Percentiles rank a stretch among this genome's conserved stretches.
These are phyloP conservation scores for Nomada ferruginata DNA, from an alignment of 2,888 invertebrate genomes.

Conservation along the genomic window DNA sequence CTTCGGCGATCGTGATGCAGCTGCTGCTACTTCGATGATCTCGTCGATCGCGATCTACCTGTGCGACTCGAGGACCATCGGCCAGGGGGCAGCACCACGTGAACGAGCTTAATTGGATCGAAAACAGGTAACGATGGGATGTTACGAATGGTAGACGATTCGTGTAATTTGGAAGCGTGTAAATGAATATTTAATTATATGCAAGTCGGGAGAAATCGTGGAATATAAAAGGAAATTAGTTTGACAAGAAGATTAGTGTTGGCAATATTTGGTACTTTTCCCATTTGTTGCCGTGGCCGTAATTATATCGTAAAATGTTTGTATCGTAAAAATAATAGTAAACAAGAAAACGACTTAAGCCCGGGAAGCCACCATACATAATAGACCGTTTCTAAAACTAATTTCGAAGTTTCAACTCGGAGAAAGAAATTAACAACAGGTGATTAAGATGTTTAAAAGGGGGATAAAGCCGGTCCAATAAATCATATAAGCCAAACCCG, in stretches of 20 bases:
- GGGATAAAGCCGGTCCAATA: background rate
- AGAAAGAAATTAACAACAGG: background rate
- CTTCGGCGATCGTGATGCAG: slow-evolving; percentile 66
- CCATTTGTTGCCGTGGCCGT: too few relatives aligned
- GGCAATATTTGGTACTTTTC: too few relatives aligned
- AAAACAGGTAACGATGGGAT: background rate
- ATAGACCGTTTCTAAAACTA: background rate
- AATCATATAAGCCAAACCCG: too few relatives aligned
- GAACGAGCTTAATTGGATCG: background rate
- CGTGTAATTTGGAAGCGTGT: background rate
- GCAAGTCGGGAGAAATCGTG: background rate
- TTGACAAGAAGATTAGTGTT: too few relatives aligned
- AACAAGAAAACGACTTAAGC: background rate
- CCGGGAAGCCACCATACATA: background rate
- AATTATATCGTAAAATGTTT: too few relatives aligned
- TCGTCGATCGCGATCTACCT: slow-evolving; percentile 36
- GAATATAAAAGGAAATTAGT: too few relatives aligned
- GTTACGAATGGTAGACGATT: too few relatives aligned
- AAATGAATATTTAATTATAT: background rate
- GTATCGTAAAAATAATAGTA: background rate
- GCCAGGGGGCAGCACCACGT: slow-evolving; percentile 55
- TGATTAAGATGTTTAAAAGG: background rate
- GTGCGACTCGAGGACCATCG: background rate
- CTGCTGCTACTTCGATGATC: slow-evolving; percentile 66
- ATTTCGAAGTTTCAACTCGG: background rate